Evolutionary conservation across 2,113 vertebrate species (phyloP), one percentile per base, ranked within the genome.

Genomic region (Scatophagus argus): DNA sequence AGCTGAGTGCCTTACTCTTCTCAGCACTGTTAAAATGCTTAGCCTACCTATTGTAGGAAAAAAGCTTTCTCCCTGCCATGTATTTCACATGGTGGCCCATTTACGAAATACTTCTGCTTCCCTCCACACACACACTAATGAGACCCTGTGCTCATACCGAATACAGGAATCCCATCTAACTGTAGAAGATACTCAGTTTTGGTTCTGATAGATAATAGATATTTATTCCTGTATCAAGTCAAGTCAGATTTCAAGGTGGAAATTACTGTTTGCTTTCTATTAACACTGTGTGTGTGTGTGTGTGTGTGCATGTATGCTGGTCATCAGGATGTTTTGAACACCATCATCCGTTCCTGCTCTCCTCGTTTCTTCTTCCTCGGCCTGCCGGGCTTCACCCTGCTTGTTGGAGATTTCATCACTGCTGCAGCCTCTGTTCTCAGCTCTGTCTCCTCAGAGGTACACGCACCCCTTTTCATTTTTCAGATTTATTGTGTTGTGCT

Each of bases 341-440:
- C 95, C 0, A 93, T 99, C 75, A 93, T 99, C 87, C 96, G 93
- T 79, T 96, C 96, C 91, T 99, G 97, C 85, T 96, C 97, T 0
- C 96, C 98, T 0, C 96, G 96, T 21, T 99, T 99, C 91, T 99
- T 99, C 93, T 98, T 97, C 90, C 93, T 99, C 80, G 96, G 96
- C 41, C 94, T 99, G 68, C 98, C 98, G 3, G 98, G 98, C 65
- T 99, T 98, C 90, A 98, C 96, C 0, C 95, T 99, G 95, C 94
- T 99, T 69, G 84, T 99, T 2, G 94, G 96, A 77, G 98, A 99
- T 92, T 99, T 98, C 91, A 96, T 99, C 56, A 91, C 92, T 0
- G 98, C 97, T 0, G 94, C 97, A 0, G 94, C 96, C 59, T 94
- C 93, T 21, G 93, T 98, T 58, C 96, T 99, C 74, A 94, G 93